Conservation (phyloP, 2,888 invertebrate genomes). For the Hermaeophaga mercurialis region DNA sequence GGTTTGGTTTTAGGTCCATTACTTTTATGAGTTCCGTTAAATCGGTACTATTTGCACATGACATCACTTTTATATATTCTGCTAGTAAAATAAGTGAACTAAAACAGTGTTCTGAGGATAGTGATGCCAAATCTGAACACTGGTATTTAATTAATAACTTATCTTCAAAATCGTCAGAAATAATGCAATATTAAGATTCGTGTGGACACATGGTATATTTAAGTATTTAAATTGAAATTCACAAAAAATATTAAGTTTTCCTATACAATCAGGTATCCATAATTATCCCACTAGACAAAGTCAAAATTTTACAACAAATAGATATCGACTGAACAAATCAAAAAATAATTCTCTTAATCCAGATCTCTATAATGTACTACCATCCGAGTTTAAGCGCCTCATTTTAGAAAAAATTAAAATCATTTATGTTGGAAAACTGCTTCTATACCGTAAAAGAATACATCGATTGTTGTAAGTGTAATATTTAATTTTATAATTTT, state of each 20-base stretch:
- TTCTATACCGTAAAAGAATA: too few species aligned
- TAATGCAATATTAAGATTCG: constrained; percentile 12
- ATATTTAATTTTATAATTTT: background rate
- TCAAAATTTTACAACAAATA: background rate
- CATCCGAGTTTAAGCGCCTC: background rate
- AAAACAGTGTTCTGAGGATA: background rate
- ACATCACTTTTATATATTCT: constrained; percentile 4
- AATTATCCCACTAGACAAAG: background rate
- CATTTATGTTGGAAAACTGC: background rate
- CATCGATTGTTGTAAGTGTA: background rate
- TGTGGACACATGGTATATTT: constrained; percentile 18
- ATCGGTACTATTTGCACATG: constrained; percentile 9
- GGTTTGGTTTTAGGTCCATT: background rate
- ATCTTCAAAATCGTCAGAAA: constrained; percentile 10
- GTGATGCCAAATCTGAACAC: constrained; percentile 6
- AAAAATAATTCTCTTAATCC: background rate
- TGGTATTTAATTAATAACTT: constrained; percentile 7
- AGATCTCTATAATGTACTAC: background rate
- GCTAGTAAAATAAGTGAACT: background rate
- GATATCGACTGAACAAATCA: background rate
- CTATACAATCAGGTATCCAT: background rate
- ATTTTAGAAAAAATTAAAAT: background rate
- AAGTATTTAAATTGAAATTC: background rate
- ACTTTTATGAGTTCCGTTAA: background rate
- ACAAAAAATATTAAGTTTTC: background rate